phyloP scores from a whole-genome alignment of 2,888 invertebrate genomes.

The Carpatolechia fugitivella region DNA sequence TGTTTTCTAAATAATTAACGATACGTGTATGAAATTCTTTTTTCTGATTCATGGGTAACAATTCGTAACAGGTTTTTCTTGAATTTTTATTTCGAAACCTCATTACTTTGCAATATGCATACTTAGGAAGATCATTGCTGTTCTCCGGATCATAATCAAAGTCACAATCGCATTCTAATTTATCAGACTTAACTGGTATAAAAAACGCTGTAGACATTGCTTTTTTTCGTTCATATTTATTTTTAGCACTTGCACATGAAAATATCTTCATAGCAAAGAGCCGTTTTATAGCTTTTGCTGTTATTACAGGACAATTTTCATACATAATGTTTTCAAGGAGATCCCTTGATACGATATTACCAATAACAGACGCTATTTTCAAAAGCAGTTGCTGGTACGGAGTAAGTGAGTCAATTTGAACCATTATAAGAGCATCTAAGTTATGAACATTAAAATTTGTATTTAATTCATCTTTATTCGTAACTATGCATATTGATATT shows the following conservation, averaged over 20 bases:
- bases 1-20: constrained; percentile 69
- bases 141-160: constrained; percentile 57
- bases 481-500: constrained; percentile 55
- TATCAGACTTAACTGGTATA: constrained; percentile 26
- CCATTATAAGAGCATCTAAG: constrained; percentile 70
- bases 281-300: constrained; percentile 75
- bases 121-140: constrained; percentile 62
- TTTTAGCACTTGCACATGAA: constrained; percentile 67
- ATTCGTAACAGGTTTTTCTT: constrained; percentile 73
- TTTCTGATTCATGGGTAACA: constrained; percentile 75
- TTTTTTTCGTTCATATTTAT: constrained; percentile 33
- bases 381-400: constrained; percentile 80
- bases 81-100: constrained; percentile 75
- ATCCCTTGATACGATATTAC: constrained; percentile 72
- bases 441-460: constrained; percentile 62
- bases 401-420: constrained; percentile 77
- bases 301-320: constrained; percentile 66
- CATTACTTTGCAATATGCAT: constrained; percentile 79
- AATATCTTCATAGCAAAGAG: constrained; percentile 76
- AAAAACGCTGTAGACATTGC: constrained; percentile 24
- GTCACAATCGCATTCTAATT: constrained; percentile 55
- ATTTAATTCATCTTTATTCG: constrained; percentile 53
- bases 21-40: constrained; percentile 77
- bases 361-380: constrained; percentile 80
- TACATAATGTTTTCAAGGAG: constrained; percentile 76